Evolutionary conservation across 2,888 invertebrate species (phyloP).

Genomic region (Monochamus alternatus): DNA sequence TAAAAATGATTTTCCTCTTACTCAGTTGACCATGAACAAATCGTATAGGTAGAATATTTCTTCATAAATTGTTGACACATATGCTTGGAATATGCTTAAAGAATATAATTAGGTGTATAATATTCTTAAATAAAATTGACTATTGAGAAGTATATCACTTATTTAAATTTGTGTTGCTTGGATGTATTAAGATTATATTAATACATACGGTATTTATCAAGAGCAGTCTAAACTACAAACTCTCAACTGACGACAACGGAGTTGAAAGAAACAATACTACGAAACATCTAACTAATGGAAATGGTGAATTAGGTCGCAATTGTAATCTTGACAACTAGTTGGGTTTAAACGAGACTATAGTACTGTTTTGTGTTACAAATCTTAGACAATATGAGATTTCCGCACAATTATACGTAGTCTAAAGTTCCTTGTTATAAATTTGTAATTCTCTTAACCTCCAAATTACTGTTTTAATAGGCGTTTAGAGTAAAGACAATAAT

Average conservation of each 20-base stretch:
- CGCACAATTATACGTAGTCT: constrained; percentile 8
- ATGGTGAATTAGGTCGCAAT: constrained; percentile 23
- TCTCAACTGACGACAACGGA: constrained; percentile 8
- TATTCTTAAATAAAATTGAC: too few species aligned
- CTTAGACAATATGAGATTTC: constrained; percentile 19
- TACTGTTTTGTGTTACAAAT: constrained; percentile 27
- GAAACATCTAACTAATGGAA: constrained; percentile 20
- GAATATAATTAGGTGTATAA: too few species aligned
- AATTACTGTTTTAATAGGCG: background rate
- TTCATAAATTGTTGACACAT: too few species aligned
- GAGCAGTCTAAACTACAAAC: constrained; percentile 1
- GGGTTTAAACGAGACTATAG: constrained; percentile 15
- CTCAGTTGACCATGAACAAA: too few species aligned
- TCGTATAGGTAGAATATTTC: too few species aligned
- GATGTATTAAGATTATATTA: too few species aligned
- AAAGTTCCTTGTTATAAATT: constrained; percentile 8
- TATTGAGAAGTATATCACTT: too few species aligned
- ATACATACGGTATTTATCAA: background rate
- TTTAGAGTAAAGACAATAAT: too few species aligned
- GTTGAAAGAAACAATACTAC: constrained; percentile 23
- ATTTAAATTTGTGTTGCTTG: too few species aligned
- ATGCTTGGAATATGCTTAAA: too few species aligned
- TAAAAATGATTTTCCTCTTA: too few species aligned
- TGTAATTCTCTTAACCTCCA: background rate
- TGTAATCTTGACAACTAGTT: constrained; percentile 21